These are phyloP conservation scores for Dipodomys spectabilis DNA, from an alignment of 2,113 vertebrate species.

Conservation along the genomic window DNA sequence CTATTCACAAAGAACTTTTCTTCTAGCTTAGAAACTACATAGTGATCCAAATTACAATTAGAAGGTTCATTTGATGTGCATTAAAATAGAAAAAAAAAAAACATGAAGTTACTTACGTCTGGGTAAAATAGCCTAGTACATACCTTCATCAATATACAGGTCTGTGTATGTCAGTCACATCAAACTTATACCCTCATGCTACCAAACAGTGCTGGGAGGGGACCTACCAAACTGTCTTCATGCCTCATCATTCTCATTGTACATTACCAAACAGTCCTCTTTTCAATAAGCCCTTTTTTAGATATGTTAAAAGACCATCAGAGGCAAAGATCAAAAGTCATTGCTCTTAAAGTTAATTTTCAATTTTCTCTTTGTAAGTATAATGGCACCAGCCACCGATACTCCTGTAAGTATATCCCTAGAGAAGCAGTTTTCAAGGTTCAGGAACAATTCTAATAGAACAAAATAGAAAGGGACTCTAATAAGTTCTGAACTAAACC, in stretches of 20 bases:
- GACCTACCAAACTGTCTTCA: background rate
- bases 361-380: background rate
- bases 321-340: background rate
- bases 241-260: background rate
- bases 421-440: background rate
- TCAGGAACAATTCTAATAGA: background rate
- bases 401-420: background rate
- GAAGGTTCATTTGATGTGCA: slow-evolving; percentile 33
- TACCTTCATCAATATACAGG: background rate
- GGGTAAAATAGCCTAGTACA: background rate
- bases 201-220: background rate
- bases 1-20: slow-evolving; percentile 18
- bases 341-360: background rate
- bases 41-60: background rate
- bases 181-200: background rate
- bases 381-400: too few species aligned
- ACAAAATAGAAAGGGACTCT: background rate
- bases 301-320: background rate
- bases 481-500: background rate
- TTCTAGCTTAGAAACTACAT: background rate
- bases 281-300: slow-evolving; percentile 10
- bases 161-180: background rate
- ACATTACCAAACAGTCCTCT: background rate
- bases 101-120: background rate
- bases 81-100: slow-evolving; percentile 48